These are phyloP conservation scores for Actinopyga echinites DNA, from an alignment of 53 echinoderm and acorn worm species.

Conservation along the genomic window DNA sequence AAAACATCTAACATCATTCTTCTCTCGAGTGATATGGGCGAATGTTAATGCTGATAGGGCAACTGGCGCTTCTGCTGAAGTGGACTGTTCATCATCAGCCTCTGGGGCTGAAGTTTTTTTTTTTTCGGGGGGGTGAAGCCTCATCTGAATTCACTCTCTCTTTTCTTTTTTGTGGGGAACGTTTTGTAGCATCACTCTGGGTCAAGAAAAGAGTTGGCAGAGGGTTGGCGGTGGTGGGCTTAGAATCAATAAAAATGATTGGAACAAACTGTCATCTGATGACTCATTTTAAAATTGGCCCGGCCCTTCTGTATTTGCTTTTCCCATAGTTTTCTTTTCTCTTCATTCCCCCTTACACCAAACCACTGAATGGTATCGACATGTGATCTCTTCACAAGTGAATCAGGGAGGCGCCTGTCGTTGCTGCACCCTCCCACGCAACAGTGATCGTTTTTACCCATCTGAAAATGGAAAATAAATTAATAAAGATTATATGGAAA, in stretches of 20 bases:
- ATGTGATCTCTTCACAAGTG: neutral
- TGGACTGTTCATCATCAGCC: no score
- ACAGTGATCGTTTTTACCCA: constrained; percentile 5
- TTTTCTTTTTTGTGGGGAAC: neutral
- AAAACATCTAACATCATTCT: no score
- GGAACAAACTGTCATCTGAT: neutral
- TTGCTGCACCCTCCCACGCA: constrained; percentile 5
- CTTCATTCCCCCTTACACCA: neutral
- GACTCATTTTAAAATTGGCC: neutral
- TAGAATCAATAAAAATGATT: neutral
- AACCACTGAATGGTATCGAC: neutral
- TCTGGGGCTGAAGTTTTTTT: no score
- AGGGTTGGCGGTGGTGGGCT: neutral
- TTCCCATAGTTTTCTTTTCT: neutral
- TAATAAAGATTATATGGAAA: neutral
- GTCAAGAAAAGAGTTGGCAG: no score
- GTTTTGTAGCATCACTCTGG: neutral
- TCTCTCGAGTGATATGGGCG: no score
- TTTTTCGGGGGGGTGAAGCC: no score
- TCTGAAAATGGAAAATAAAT: neutral
- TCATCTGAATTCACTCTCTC: neutral
- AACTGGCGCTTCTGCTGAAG: no score
- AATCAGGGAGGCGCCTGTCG: neutral
- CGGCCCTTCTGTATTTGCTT: neutral
- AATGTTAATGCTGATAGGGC: no score